Evolutionary conservation across 2,888 invertebrate species (phyloP), one percentile per base, ranked within the genome.

Genomic region (Subacronicta megacephala): DNA sequence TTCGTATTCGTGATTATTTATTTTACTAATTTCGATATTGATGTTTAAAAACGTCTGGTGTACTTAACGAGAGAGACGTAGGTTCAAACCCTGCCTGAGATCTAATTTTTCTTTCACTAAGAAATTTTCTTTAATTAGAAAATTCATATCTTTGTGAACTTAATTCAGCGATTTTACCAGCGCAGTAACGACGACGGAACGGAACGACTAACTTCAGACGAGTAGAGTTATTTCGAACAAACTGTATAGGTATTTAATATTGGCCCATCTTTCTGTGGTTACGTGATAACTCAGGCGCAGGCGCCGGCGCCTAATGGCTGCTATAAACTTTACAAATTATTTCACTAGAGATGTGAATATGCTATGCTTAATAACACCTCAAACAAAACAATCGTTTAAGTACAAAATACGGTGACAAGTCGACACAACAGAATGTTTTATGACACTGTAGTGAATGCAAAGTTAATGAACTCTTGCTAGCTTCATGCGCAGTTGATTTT

Each of bases 321-420:
- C 26, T 51, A 63, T 76, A 71, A 73, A 59, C 46, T 40, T 43
- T 5, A 44, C 37, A 33, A 56, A 59, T 56, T 62, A 71, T 52
- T 65, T 62, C 23, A 31, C 20, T 43, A 52, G 35, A 50, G 41
- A 36, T 57, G 36, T 46, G 29, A 40, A 29, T 26, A 52, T 12
- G 38, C 42, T 44, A 44, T 18, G 31, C 35, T 54, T 60, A 59
- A 64, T 64, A 44, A 62, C 16, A 7, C 16, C 18, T 55, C 59
- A 26, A 16, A 43, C 20, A 54, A 59, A 42, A 59, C 69, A 35
- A 66, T 36, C 9, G 29, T 26, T 47, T 29, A 6, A 20, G 7
- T 36, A 42, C 20, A 26, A 50, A 45, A 26, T 47, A 40, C 29
- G 33, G 16, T 9, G 23, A 37, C 44, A 16, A 10, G 15, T 26